Conservation (phyloP, 2,888 invertebrate species). For the Spodoptera exigua region DNA sequence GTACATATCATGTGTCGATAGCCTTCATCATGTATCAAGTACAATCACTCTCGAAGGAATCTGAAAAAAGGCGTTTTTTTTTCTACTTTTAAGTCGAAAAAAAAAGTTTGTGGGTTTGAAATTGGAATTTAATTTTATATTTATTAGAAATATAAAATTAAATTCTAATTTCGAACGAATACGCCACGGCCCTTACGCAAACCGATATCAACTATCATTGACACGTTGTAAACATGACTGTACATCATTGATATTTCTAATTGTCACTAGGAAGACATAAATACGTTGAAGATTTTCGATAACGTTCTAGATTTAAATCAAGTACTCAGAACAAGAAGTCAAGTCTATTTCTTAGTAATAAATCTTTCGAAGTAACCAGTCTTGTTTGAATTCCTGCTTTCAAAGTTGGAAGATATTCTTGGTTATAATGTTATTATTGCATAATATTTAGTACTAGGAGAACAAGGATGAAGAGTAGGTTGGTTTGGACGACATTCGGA, state of each 20-base stretch:
- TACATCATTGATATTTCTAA: conserved; percentile 46
- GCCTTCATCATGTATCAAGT: too few relatives aligned
- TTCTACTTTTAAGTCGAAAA: too few relatives aligned
- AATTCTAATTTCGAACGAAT: not conserved
- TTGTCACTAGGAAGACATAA: conserved; percentile 50
- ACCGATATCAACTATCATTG: conserved; percentile 28
- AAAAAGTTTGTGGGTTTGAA: too few relatives aligned
- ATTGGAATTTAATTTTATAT: too few relatives aligned
- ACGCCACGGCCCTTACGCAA: conserved; percentile 3
- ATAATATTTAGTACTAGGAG: conserved; percentile 2
- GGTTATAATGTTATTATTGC: conserved; percentile 27
- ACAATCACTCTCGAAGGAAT: too few relatives aligned
- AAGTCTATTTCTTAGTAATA: conserved; percentile 33
- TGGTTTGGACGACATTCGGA: too few relatives aligned
- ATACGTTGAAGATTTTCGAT: conserved; percentile 49
- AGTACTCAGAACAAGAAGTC: conserved; percentile 31
- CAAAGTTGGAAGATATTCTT: conserved; percentile 31
- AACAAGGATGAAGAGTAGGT: too few relatives aligned
- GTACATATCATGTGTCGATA: too few relatives aligned
- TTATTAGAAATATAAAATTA: too few relatives aligned
- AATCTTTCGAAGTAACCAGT: conserved; percentile 45
- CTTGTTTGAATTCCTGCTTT: conserved; percentile 47
- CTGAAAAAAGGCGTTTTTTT: too few relatives aligned
- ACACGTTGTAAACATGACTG: conserved; percentile 38
- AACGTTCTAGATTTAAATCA: conserved; percentile 40